Conservation (phyloP, 2,888 invertebrate genomes). For the Drosophila demipolita region DNA sequence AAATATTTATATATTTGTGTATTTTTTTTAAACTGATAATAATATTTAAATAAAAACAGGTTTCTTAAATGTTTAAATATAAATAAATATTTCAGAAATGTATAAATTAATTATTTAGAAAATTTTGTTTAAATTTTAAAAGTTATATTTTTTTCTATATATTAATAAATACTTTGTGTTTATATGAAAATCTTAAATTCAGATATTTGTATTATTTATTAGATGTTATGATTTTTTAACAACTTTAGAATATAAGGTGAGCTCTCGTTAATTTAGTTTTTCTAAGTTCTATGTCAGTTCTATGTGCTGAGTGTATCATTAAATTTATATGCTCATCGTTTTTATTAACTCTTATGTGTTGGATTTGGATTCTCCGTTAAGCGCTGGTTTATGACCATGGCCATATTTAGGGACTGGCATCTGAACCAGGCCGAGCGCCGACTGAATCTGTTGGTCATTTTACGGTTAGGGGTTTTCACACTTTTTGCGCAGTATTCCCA, state of each 20-base stretch:
- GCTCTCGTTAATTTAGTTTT: background rate
- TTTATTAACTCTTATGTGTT: slow-evolving; percentile 4
- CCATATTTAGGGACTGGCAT: slow-evolving; percentile 37
- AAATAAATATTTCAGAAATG: background rate
- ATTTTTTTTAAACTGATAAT: background rate
- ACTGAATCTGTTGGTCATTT: slow-evolving; percentile 21
- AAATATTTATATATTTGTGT: background rate
- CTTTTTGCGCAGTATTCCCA: slow-evolving; percentile 28
- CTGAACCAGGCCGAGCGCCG: slow-evolving; percentile 25
- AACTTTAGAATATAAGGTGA: background rate
- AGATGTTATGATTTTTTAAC: background rate
- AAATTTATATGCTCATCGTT: slow-evolving; percentile 28
- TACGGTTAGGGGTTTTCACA: slow-evolving; percentile 51
- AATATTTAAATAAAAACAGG: background rate
- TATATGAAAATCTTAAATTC: background rate
- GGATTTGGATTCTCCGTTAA: slow-evolving; percentile 33
- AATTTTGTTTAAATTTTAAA: background rate
- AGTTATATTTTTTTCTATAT: background rate
- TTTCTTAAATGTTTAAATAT: background rate
- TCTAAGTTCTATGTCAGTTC: background rate
- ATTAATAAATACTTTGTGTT: background rate
- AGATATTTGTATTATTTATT: background rate
- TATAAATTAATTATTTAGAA: background rate
- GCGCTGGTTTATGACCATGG: slow-evolving; percentile 33
- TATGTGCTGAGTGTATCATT: slow-evolving; percentile 16